Evolutionary conservation across 2,888 invertebrate genomes (phyloP).

Genomic region (Crepidodera aurea): DNA sequence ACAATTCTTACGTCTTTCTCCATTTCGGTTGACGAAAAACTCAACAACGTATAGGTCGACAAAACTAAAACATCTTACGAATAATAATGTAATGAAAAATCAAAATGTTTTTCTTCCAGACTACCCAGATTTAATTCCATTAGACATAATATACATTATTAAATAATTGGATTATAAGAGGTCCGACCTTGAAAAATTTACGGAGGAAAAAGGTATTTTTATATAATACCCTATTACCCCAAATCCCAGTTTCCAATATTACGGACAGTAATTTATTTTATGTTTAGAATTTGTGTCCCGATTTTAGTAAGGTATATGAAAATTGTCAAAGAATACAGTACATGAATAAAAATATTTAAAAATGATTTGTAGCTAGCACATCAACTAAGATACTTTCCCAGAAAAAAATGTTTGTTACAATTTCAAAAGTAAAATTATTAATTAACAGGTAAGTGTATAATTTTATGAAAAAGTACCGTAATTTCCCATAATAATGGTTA

Average conservation of each 20-base stretch:
- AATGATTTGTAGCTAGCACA: too few species aligned
- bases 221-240: constrained; percentile 25
- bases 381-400: too few species aligned
- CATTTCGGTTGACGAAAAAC: constrained; percentile 34
- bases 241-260: not conserved
- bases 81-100: constrained; percentile 22
- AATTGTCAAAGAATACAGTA: too few species aligned
- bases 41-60: constrained; percentile 11
- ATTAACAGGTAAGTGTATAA: too few species aligned
- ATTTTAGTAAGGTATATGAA: too few species aligned
- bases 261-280: too few species aligned
- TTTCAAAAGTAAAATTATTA: too few species aligned
- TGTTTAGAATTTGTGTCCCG: too few species aligned
- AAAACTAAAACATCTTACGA: constrained; percentile 28
- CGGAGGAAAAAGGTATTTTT: constrained; percentile 11
- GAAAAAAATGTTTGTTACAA: too few species aligned
- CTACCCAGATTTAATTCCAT: constrained; percentile 41
- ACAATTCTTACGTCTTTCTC: constrained; percentile 35
- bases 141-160: constrained; percentile 41
- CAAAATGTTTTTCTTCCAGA: constrained; percentile 3
- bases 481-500: too few species aligned
- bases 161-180: constrained; percentile 42
- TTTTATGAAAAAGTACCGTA: too few species aligned
- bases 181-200: constrained; percentile 24
- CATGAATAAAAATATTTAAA: too few species aligned